These are phyloP conservation scores for Macrosoma leucophasiata DNA, from an alignment of 2,888 invertebrate genomes.

Conservation along the genomic window DNA sequence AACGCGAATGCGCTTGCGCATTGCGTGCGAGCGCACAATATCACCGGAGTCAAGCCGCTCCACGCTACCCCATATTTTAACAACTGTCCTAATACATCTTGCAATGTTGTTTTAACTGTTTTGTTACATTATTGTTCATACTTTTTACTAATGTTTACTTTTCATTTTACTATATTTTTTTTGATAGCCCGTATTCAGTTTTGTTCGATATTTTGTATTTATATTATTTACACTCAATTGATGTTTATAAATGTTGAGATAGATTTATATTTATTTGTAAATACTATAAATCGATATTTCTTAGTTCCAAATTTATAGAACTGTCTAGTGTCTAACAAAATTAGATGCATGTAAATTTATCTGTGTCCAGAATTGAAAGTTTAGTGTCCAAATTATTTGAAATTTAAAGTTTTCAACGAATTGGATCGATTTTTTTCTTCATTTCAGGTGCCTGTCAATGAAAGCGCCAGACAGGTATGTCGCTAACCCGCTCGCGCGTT, in stretches of 20 bases:
- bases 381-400: conserved; percentile 43
- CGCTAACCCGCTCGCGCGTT: conserved; percentile 66
- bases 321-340: not conserved
- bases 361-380: conserved; percentile 49
- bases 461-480: conserved; percentile 84
- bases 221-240: conserved; percentile 1
- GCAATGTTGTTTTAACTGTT: conserved; percentile 75
- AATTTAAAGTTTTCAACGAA: conserved; percentile 77
- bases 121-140: conserved; percentile 69
- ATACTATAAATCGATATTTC: no score
- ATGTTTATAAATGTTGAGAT: not conserved
- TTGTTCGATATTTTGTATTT: conserved; percentile 3
- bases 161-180: conserved; percentile 62
- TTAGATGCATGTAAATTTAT: conserved; percentile 70
- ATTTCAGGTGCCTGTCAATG: conserved; percentile 85
- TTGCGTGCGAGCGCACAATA: conserved; percentile 68
- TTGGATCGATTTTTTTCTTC: conserved; percentile 80
- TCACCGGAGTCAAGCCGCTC: conserved; percentile 56
- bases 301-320: no score
- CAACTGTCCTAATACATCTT: conserved; percentile 77
- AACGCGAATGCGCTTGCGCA: conserved; percentile 42
- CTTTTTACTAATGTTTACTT: conserved; percentile 66
- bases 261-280: not conserved
- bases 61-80: conserved; percentile 74
- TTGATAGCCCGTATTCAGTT: conserved; percentile 27